Base-by-base conservation (phyloP, 2,888 invertebrate genomes). In the Lithophane ornitopus region DNA sequence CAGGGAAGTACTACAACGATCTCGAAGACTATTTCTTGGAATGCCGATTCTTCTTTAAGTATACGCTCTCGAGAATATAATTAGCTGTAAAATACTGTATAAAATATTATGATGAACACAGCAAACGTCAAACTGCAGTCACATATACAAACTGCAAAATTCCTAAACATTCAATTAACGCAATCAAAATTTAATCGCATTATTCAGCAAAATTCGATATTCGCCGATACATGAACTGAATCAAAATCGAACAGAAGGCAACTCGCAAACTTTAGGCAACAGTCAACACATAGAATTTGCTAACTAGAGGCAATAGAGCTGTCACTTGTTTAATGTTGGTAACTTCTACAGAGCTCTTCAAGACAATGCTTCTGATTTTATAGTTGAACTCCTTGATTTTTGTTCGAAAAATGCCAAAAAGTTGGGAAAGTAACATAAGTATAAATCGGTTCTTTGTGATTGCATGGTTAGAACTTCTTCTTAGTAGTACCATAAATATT, bases 231-330 rank as follows among this genome's bases (percentile, higher is more conserved):
- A 77, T 71, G 75, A 81, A 76, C 71, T 44, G 65, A 76, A 58
- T 72, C 74, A 34, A 70, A 73, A 69, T 59, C 65, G 72, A 88
- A 82, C 83, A 81, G 76, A 85, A 80, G 83, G 76, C 78, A 65
- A 80, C 82, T 78, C 46, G 16, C 49, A 58, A 85, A 85, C 74
- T 86, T 78, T 56, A 65, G 62, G 59, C 66, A 80, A 80, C 26
- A 54, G n/a, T 54, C 54, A n/a, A 54, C 72, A 81, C 86, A 86
- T 87, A 86, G 89, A 90, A 88, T 91, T 90, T 90, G 88, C 84
- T 49, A 78, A 90, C 86, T 88, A 86, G 76, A 86, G 76, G 78
- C 73, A 90, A 83, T 89, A 84, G 72, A 87, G 77, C 81, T 73
- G 80, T 74, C 80, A 68, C 74, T 86, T 87, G 81, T 77, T 84